Conservation (phyloP, 2,888 invertebrate species). For the Cryptosula pallasiana region DNA sequence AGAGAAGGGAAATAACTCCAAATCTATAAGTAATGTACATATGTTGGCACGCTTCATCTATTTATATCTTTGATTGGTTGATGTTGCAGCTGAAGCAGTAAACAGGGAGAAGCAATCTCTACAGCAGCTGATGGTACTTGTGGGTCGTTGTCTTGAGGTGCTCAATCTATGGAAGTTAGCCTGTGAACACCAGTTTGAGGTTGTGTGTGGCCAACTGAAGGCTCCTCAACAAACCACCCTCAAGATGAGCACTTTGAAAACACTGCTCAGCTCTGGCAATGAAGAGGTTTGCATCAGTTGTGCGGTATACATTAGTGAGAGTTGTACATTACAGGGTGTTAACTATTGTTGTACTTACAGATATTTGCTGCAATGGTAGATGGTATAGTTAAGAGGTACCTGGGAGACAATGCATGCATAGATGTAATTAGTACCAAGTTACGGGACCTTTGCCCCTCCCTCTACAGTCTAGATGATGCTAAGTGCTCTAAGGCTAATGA, state of each 20-base stretch:
- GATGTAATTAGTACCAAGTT: slow-evolving; percentile 82
- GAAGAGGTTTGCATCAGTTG: slow-evolving; percentile 8
- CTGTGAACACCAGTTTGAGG: slow-evolving; percentile 84
- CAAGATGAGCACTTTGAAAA: neutral
- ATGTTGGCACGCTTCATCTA: no score
- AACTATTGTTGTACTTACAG: slow-evolving; percentile 31
- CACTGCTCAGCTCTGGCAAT: neutral
- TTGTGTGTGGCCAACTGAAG: slow-evolving; percentile 37
- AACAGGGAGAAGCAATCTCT: slow-evolving; percentile 52
- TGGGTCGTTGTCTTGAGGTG: slow-evolving; percentile 76
- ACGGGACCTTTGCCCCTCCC: slow-evolving; percentile 82
- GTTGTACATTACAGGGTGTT: neutral
- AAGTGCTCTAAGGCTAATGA: slow-evolving; percentile 91
- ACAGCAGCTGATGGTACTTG: slow-evolving; percentile 47
- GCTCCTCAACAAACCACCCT: neutral
- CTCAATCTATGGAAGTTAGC: slow-evolving; percentile 87
- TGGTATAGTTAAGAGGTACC: slow-evolving; percentile 80
- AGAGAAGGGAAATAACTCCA: no score
- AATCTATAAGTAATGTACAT: no score
- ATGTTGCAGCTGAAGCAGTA: slow-evolving; percentile 51
- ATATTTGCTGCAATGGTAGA: slow-evolving; percentile 67
- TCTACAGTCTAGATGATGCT: slow-evolving; percentile 92
- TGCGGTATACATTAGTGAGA: no score
- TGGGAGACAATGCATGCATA: slow-evolving; percentile 90
- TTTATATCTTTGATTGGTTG: no score